These are phyloP conservation scores for Muscicapa striata DNA, from an alignment of 2,797 vertebrate genomes.

Conservation along the genomic window DNA sequence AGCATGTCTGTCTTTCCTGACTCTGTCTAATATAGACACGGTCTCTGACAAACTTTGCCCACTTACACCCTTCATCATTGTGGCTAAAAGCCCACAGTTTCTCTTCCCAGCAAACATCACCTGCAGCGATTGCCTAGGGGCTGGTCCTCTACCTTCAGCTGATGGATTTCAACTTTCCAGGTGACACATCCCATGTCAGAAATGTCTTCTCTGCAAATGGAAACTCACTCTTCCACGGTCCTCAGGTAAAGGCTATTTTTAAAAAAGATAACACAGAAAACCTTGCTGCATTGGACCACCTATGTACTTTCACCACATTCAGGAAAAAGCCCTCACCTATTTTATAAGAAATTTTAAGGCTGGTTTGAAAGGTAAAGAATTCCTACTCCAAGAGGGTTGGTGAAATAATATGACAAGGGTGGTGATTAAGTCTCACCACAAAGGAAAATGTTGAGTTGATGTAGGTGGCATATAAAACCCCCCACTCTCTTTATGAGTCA, in stretches of 20 bases:
- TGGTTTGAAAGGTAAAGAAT: neutral
- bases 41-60: neutral
- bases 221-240: neutral
- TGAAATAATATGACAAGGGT: conserved; percentile 57
- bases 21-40: neutral
- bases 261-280: neutral
- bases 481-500: conserved; percentile 64
- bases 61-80: neutral
- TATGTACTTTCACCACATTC: neutral
- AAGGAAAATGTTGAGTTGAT: conserved; percentile 60
- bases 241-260: neutral
- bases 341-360: neutral
- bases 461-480: conserved; percentile 55
- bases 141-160: neutral
- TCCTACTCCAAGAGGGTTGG: neutral
- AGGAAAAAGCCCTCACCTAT: neutral
- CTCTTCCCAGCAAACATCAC: neutral
- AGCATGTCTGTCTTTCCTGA: neutral
- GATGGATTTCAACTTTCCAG: neutral
- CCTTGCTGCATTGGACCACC: neutral
- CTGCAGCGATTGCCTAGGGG: neutral
- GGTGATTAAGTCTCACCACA: conserved; percentile 61
- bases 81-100: neutral
- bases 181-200: neutral
- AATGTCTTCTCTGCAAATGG: neutral